Evolutionary conservation across 2,113 vertebrate species (phyloP).

Genomic region (Condylura cristata): DNA sequence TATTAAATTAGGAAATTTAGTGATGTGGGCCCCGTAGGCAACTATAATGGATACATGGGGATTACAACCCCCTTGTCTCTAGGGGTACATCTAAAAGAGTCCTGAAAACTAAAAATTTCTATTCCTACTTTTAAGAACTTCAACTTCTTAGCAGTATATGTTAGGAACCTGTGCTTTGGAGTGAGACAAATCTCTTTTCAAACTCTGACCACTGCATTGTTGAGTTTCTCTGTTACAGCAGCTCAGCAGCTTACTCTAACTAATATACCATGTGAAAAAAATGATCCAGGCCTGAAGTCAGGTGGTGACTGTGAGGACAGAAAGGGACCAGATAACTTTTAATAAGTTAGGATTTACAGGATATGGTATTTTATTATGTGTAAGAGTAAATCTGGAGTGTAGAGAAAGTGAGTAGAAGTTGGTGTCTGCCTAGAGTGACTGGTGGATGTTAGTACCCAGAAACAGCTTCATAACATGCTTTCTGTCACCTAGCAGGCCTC

Average conservation of each 20-base stretch:
- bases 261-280: background rate
- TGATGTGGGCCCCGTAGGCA: background rate
- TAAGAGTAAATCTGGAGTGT: background rate
- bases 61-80: background rate
- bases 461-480: background rate
- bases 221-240: background rate
- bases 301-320: background rate
- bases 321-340: background rate
- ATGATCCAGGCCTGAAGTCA: slow-evolving; percentile 3
- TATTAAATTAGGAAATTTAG: background rate
- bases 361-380: background rate
- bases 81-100: background rate
- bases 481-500: too few species aligned
- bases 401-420: background rate
- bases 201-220: slow-evolving; percentile 25
- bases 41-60: background rate
- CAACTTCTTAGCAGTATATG: background rate
- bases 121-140: background rate
- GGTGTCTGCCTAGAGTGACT: background rate
- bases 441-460: background rate
- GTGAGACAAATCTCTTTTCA: slow-evolving; percentile 52
- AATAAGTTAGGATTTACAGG: background rate
- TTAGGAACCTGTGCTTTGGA: slow-evolving; percentile 23
- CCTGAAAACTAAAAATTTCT: background rate
- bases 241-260: slow-evolving; percentile 11